A percentile compares a stretch with the other conserved stretches of the same genome.
These are phyloP conservation scores for Drosophila bocqueti DNA, from an alignment of 1,140 invertebrate species.

Conservation along the genomic window DNA sequence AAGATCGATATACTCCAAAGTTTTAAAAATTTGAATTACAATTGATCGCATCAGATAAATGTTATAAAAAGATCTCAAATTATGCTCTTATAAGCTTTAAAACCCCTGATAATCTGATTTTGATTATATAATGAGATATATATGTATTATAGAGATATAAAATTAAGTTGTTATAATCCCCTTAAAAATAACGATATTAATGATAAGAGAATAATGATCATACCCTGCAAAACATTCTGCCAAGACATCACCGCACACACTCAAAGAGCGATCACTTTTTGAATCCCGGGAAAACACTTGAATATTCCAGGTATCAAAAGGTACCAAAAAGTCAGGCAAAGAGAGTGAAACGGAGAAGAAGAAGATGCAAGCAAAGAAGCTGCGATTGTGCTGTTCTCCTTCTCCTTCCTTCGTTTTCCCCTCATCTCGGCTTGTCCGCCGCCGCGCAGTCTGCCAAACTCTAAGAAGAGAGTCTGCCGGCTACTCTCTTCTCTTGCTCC, in stretches of 20 bases:
- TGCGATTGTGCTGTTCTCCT: slow-evolving; percentile 23
- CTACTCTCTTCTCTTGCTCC: slow-evolving; percentile 5
- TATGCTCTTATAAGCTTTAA: neutral
- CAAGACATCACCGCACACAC: neutral
- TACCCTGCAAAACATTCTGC: slow-evolving; percentile 5
- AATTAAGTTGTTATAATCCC: neutral
- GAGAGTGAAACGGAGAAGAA: slow-evolving; percentile 23
- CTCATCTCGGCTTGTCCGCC: slow-evolving; percentile 28
- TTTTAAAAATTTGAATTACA: too few relatives aligned
- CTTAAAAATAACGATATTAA: neutral
- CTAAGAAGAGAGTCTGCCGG: slow-evolving; percentile 46
- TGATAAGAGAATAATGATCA: neutral
- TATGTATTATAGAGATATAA: too few relatives aligned
- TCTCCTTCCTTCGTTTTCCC: slow-evolving; percentile 6
- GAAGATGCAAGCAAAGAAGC: slow-evolving; percentile 16
- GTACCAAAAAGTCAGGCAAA: slow-evolving; percentile 37
- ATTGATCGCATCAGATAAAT: neutral
- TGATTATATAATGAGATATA: too few relatives aligned
- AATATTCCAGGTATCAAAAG: slow-evolving; percentile 82
- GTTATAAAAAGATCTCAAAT: neutral
- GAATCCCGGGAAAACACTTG: slow-evolving; percentile 83
- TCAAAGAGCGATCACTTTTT: slow-evolving; percentile 25
- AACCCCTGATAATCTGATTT: neutral
- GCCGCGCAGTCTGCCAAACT: slow-evolving; percentile 62
- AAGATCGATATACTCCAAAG: too few relatives aligned